Base-by-base conservation (phyloP, 92 coral and sea anemone species). In the Virgularia gustaviana region DNA sequence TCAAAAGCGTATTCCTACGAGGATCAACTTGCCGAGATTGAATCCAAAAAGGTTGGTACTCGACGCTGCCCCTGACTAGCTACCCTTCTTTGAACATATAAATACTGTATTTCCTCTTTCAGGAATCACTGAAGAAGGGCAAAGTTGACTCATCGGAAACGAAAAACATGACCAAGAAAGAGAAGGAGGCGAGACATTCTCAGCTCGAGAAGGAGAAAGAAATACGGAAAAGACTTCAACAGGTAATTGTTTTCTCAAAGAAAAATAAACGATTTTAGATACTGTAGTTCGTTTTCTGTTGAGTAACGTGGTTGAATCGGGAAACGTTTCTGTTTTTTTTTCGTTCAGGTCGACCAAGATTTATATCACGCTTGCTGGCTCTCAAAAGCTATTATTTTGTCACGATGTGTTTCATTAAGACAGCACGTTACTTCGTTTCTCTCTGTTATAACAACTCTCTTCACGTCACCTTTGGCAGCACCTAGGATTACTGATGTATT, bases 1-100 rank as follows among this genome's bases (percentile, higher is more conserved):
- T 92, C 98, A 10, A 92, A 86, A 62, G 90, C 87, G 1, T 92
- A 92, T 49, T 86, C 96, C 8, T 89, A 81, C 28, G 98, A 92
- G 67, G 98, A 92, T 24, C 98, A 92, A 81, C 80, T 86, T 73
- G 82, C 85, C 82, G 96, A 87, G 49, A 55, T 79, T 65, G 92
- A 92, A 60, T 65, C 79, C 24, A 87, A 83, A 47, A 88, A 92
- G 92, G 98, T 92, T 35, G 9, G 18, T 70, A 20, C 23, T 18
- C 10, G n/a, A n/a, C n/a, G n/a, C n/a, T n/a, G n/a, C n/a, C n/a
- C n/a, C n/a, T n/a, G n/a, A n/a, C n/a, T n/a, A n/a, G n/a, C n/a
- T n/a, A n/a, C n/a, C n/a, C n/a, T 33, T 6, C 1, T 33, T 1
- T 62, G 47, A 36, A 62, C 0, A 24, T 23, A 58, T 28, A 28